Base-by-base conservation (phyloP, 2,113 vertebrate genomes). In the Proteles cristata region DNA sequence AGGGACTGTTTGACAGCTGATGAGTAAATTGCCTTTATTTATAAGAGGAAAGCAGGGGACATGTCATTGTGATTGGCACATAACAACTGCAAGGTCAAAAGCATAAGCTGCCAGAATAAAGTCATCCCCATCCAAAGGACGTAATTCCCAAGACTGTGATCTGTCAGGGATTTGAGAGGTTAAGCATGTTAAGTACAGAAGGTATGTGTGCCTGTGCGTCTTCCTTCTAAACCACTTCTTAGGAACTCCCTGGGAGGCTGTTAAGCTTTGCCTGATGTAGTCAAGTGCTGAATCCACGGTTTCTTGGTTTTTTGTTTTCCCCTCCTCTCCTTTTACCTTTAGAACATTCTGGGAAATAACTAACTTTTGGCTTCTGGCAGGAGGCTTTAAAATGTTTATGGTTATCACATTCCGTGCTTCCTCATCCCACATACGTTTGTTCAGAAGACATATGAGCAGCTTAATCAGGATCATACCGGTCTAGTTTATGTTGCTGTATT, bases 11-110 rank as follows among this genome's bases (percentile, higher is more conserved):
- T 97, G 98, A 97, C 95, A 98, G 97, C 76, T 88, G 97, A 97
- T 95, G 85, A 98, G 95, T 87, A 97, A 98, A 98, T 96, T 94
- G 87, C 96, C 97, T 98, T 98, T 98, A 98, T 98, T 98, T 98
- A 98, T 98, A 98, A 98, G 96, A 96, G 15, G 82, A 93, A 63
- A 83, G 53, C 97, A 97, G 93, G 95, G 95, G 88, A 98, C 4
- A 0, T 92, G 93, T 97, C 48, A 6, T 50, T 63, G 94, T 98
- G 98, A 98, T 84, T 97, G 98, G 98, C 97, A 98, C 76, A 92
- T 39, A 98, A 71, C 97, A 98, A 96, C 97, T 97, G 96, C 98
- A 98, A 98, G 97, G 98, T 98, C 98, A 98, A 93, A 97, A 96
- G 96, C 96, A 97, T 96, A 97, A 98, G 92, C 96, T 0, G 0